Evolutionary conservation across 1,140 invertebrate species (phyloP), one percentile per base, ranked within the genome.

Genomic region (Oryctes rhinoceros): DNA sequence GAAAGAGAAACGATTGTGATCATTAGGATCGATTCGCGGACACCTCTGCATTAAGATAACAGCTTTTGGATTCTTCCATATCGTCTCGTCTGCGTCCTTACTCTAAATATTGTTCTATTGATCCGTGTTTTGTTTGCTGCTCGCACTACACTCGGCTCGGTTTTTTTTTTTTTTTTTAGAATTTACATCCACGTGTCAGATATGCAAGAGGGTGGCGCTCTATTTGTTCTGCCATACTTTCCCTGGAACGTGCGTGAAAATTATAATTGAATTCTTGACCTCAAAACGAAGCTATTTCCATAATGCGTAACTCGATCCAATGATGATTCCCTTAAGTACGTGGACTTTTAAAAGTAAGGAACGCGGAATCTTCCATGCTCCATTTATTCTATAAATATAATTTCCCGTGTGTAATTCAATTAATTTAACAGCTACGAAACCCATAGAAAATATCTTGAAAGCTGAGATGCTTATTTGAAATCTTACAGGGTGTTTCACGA

Each of bases 1-100:
- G 35, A 13, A 44, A 71, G 11, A 37, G 24, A 30, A 71, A 7
- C 65, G 65, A 24, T 30, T 71, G 24, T 71, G 24, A 15, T 15
- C 20, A 10, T 71, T 71, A 24, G 65, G 20, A 71, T 71, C 65
- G 65, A 71, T 71, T 37, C 65, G 65, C 3, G 65, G 65, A 71
- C 65, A 71, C 65, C 65, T 71, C 24, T 24, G 65, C 24, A 71
- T 71, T 71, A 71, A 71, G 65, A 71, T 71, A 71, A 71, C 65
- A 71, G 65, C 65, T 71, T 71, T 71, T 71, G 65, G 35, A 71
- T 71, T 71, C 65, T 71, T 71, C 65, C 65, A 71, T 71, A 24
- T 71, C 65, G 65, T 71, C 20, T 71, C 65, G 65, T 30, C 65
- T 71, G 3, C 65, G 65, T 71, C 65, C 24, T 71, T 37, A 71